A percentile compares a stretch with the other conserved stretches of the same genome.
phyloP scores from a whole-genome alignment of 1,140 invertebrate genomes.

The Pogonomyrmex barbatus region DNA sequence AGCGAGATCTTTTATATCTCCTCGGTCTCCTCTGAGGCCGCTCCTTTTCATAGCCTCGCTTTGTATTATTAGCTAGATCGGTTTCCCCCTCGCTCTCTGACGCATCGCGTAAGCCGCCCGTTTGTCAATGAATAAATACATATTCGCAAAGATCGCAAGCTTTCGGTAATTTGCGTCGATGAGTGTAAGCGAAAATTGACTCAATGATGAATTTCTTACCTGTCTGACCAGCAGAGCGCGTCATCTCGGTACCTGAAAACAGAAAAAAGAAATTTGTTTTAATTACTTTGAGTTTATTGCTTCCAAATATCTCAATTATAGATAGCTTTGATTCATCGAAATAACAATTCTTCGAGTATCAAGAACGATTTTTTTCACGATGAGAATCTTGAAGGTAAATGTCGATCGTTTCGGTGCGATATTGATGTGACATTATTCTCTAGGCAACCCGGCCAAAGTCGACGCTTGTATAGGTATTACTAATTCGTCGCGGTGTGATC shows the following conservation, averaged over 20 bases:
- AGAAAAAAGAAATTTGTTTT: slow-evolving; percentile 71
- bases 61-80: slow-evolving; percentile 66
- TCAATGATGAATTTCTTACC: slow-evolving; percentile 85
- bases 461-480: slow-evolving; percentile 70
- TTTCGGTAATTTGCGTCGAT: slow-evolving; percentile 9
- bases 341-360: neutral
- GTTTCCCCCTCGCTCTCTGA: slow-evolving; percentile 28
- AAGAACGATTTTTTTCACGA: neutral
- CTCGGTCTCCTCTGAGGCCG: slow-evolving; percentile 45
- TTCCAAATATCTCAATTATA: slow-evolving; percentile 1
- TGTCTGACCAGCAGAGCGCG: slow-evolving; percentile 92
- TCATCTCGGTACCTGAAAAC: slow-evolving; percentile 91
- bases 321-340: neutral
- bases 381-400: neutral
- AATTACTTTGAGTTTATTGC: neutral
- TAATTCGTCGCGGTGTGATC: slow-evolving; percentile 77
- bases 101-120: neutral
- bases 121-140: neutral
- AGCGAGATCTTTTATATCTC: slow-evolving; percentile 73
- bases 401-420: neutral
- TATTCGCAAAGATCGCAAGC: neutral
- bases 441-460: neutral
- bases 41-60: slow-evolving; percentile 64
- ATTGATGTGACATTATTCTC: neutral
- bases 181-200: neutral